A percentile compares a stretch with the other conserved stretches of the same genome.
These are phyloP conservation scores for Indri indri DNA, from an alignment of 2,113 vertebrate genomes.

Conservation along the genomic window DNA sequence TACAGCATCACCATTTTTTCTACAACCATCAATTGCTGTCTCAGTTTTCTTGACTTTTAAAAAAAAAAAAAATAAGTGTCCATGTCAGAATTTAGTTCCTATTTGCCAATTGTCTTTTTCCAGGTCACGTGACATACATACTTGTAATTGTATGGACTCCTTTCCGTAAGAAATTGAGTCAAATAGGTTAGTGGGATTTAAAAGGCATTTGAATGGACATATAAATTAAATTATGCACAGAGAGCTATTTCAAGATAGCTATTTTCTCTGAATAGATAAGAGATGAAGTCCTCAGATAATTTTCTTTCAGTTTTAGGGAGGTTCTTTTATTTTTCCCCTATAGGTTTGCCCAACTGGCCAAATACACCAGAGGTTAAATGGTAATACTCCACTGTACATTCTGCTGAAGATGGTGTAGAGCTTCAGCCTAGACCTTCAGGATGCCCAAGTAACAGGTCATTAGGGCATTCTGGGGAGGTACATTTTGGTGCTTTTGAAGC, in stretches of 20 bases:
- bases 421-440: constrained; percentile 28
- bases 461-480: not conserved
- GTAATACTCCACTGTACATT: not conserved
- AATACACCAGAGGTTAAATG: not conserved
- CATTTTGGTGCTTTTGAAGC: constrained; percentile 47
- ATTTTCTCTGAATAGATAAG: constrained; percentile 36
- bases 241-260: constrained; percentile 12
- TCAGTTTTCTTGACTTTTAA: not conserved
- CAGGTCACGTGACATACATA: not conserved
- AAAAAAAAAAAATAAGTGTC: not conserved
- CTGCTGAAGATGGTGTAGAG: not conserved
- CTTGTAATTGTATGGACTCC: constrained; percentile 29
- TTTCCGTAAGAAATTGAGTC: constrained; percentile 44
- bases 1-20: not conserved
- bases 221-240: not conserved
- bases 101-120: constrained; percentile 42
- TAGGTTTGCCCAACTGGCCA: not conserved
- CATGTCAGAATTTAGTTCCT: constrained; percentile 27
- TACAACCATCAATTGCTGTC: not conserved
- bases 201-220: constrained; percentile 56
- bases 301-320: constrained; percentile 46
- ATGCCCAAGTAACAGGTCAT: not conserved
- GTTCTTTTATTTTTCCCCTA: not conserved
- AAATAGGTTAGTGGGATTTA: constrained; percentile 51
- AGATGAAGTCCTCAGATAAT: constrained; percentile 38